Conservation (phyloP, 2,113 vertebrate genomes). For the human (Homo sapiens) region DNA sequence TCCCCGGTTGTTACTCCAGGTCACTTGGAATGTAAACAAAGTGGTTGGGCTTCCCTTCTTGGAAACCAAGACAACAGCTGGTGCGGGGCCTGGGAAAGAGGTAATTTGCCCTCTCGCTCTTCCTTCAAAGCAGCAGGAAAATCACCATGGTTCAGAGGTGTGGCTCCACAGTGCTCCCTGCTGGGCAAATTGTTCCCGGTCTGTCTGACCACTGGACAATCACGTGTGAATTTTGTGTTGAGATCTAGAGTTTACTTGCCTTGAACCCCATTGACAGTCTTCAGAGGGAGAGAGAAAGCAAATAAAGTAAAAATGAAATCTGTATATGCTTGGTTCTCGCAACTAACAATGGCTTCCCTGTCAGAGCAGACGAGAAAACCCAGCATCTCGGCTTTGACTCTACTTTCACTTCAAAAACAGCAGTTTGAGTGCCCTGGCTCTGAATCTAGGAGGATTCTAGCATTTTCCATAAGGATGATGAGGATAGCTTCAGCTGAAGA, state of each 20-base stretch:
- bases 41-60: not conserved
- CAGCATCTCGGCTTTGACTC: not conserved
- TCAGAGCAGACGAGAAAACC: not conserved
- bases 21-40: conserved; percentile 48
- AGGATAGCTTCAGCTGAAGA: not conserved
- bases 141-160: not conserved
- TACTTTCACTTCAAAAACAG: not conserved
- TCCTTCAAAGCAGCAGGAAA: conserved; percentile 19
- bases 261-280: not conserved
- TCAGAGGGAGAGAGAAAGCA: not conserved
- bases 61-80: conserved; percentile 23
- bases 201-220: not conserved
- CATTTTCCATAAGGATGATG: not conserved
- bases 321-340: not conserved
- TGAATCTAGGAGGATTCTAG: not conserved
- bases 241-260: not conserved
- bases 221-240: fast-evolving
- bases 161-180: conserved; percentile 11
- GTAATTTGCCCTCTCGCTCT: not conserved
- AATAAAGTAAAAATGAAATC: not conserved
- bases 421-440: not conserved
- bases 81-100: not conserved
- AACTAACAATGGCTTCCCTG: not conserved
- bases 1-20: not conserved
- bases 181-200: not conserved